Evolutionary conservation across 2,888 invertebrate species (phyloP), one percentile per base, ranked within the genome.

Genomic region (Ormia ochracea): DNA sequence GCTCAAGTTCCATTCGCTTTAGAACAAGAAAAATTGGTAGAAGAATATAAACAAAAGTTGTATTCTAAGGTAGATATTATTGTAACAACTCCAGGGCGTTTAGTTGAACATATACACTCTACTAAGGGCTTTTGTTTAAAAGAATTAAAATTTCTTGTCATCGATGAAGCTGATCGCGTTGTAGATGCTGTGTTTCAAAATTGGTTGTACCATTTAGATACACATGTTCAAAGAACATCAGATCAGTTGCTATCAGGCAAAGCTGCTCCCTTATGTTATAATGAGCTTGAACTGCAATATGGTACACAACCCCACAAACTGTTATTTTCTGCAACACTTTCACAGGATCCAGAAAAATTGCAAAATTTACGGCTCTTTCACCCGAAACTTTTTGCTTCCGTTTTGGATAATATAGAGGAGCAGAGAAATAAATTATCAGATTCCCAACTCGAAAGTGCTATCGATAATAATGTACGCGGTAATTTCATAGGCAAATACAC

Each of bases 161-260:
- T 99, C 73, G 99, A 99, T 90, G 99, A 99, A 91, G 99, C 99
- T 5, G 99, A 99, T 90, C 92, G 97, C 83, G 95, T 98, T 83
- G 94, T 98, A 91, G 96, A 97, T 84, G 95, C 96, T 85, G 93
- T 96, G 56, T 96, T 97, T 88, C 95, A 96, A 88, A 96, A 97
- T 87, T 98, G 97, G 97, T 91, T 97, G 4, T 93, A 94, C 84
- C 93, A 96, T 86, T 91, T 97, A 75, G 95, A 96, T 85, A 91
- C 90, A 79, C 94, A 94, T 87, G 92, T 94, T 3, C 87, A 86
- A 9, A 79, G 83, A 28, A 91, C 92, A 74, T 87, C 91, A 2
- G 91, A 92, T 82, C 91, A 90, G 85, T 87, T 92, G 83, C 84
- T 91, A 41, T 90, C 91, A 78, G 92, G 91, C 4, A 91, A 83